Conservation (phyloP, 1,140 invertebrate genomes). For the Pogonognathellus flavescens region DNA sequence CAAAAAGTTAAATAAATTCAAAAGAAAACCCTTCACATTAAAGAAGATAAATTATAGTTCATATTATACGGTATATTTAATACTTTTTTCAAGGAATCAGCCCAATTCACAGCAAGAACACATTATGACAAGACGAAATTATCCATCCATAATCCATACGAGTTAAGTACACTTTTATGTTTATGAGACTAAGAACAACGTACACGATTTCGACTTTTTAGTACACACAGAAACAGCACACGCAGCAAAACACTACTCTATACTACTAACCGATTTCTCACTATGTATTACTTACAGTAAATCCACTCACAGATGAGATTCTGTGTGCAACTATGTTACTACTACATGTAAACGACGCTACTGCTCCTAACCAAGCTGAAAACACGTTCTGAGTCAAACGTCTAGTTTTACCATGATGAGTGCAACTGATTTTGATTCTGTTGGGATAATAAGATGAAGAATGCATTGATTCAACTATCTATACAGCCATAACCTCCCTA, state of each 20-base stretch:
- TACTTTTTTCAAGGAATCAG: slow-evolving; percentile 26
- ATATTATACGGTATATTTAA: background rate
- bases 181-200: too few relatives aligned
- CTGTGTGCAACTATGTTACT: too few relatives aligned
- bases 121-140: background rate
- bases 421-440: background rate
- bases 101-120: background rate
- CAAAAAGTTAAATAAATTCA: background rate
- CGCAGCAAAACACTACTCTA: too few relatives aligned
- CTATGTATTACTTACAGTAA: too few relatives aligned
- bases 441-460: background rate
- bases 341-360: too few relatives aligned
- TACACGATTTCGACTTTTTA: too few relatives aligned
- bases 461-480: background rate
- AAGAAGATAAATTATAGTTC: background rate
- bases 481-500: background rate
- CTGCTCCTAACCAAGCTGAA: background rate
- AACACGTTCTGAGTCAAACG: background rate
- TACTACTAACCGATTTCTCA: too few relatives aligned
- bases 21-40: background rate
- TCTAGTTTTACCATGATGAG: background rate
- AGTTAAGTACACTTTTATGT: too few relatives aligned
- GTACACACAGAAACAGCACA: too few relatives aligned
- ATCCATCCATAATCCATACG: too few relatives aligned
- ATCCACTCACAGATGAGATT: too few relatives aligned